Base-by-base conservation (phyloP, 2,113 vertebrate species). In the Phylloscopus whistleri region DNA sequence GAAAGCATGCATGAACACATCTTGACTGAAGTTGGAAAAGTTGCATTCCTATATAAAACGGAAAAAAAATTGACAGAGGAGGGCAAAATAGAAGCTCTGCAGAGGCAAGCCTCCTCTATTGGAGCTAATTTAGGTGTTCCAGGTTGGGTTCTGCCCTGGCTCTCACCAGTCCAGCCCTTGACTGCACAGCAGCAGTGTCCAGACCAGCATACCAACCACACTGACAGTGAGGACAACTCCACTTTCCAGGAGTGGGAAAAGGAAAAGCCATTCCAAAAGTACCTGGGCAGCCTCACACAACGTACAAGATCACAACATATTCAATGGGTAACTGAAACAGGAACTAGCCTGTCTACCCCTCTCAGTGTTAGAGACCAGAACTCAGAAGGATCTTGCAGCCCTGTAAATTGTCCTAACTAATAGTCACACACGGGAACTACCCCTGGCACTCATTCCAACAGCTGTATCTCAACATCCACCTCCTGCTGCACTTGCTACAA, bases 341-440 rank as follows among this genome's bases (percentile, higher is more conserved):
- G 15, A 85, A 20, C 10, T 24, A 81, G 30, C 14, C 23, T 15
- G 8, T 75, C 73, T 73, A 18, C 7, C 52, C 37, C 7, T 2
- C 0, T 10, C 37, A 37, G 0, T 26, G 19, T 37, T 31, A 49
- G 17, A 72, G 12, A 69, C 4, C 21, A 31, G 41, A 60, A 10
- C 52, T 56, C 39, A 70, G 14, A 64, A 51, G 8, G 10, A 59
- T 48, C 52, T 37, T 49, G 41, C 31, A 60, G 41, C 9, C 56
- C 39, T 51, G 15, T 56, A 69, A 73, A 88, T 26, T 64, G 16
- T 48, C n/a, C 62, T 63, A 30, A 39, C 62, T 63, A 30, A 35
- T 4, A 69, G 16, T 20, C 33, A 49, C 7, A 69, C 23, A 43
- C 0, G 1, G 51, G 27, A 87, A 43, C 31, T 30, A 70, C 2